phyloP scores from a whole-genome alignment of 2,888 invertebrate species.

The Nebria salina region DNA sequence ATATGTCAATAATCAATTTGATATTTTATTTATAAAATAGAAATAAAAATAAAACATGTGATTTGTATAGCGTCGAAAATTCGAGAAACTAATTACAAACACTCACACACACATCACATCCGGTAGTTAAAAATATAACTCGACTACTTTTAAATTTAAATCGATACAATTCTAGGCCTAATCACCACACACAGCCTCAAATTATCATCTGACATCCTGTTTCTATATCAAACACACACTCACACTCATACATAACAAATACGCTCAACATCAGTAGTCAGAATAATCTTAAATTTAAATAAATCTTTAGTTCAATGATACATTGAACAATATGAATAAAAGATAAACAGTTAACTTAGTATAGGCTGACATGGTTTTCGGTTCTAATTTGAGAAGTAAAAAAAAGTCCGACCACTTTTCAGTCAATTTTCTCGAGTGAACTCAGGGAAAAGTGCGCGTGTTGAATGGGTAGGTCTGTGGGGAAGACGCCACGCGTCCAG shows the following conservation, averaged over 20 bases:
- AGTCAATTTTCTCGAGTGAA: background rate
- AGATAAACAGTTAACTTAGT: too few species aligned
- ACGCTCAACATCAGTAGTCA: background rate
- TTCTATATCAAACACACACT: background rate
- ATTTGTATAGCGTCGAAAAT: background rate
- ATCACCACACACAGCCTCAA: background rate
- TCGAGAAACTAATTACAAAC: background rate
- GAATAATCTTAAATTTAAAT: too few species aligned
- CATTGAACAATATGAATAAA: too few species aligned
- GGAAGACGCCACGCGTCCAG: background rate
- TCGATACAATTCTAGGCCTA: background rate
- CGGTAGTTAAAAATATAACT: background rate
- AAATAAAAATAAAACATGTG: background rate
- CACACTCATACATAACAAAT: background rate
- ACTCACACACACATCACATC: background rate
- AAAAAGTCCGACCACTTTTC: too few species aligned
- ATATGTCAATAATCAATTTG: background rate
- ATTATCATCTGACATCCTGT: background rate
- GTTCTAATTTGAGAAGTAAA: too few species aligned
- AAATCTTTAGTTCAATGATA: too few species aligned
- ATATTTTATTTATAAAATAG: background rate
- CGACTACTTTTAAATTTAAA: background rate
- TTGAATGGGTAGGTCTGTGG: background rate
- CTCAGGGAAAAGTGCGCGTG: background rate
- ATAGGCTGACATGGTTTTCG: too few species aligned